Evolutionary conservation across 2,888 invertebrate species (phyloP).

Genomic region (Stenolophus ochropezus): DNA sequence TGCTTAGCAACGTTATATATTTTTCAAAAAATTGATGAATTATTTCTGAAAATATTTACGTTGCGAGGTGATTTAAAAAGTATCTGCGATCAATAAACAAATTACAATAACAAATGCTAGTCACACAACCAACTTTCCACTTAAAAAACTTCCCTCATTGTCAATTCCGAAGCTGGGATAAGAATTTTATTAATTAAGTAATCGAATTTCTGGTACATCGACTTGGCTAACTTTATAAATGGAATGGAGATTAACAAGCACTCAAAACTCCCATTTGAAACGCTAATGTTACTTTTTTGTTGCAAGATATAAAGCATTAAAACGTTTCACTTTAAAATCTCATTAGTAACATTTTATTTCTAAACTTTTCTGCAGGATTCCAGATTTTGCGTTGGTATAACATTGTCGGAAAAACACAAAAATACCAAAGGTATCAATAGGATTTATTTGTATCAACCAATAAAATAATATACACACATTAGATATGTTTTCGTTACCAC

Average conservation of each 20-base stretch:
- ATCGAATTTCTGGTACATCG: slow-evolving; percentile 28
- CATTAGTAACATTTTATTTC: slow-evolving; percentile 54
- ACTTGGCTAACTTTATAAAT: slow-evolving; percentile 40
- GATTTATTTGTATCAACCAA: too few relatives aligned
- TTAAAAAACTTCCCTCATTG: neutral
- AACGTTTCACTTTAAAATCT: slow-evolving; percentile 55
- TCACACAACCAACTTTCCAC: slow-evolving; percentile 20
- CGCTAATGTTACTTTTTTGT: slow-evolving; percentile 44
- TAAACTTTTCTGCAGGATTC: slow-evolving; percentile 34
- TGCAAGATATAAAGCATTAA: slow-evolving; percentile 49
- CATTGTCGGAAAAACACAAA: slow-evolving; percentile 2
- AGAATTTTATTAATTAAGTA: slow-evolving; percentile 37
- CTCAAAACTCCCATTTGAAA: slow-evolving; percentile 49
- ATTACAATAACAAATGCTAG: slow-evolving; percentile 1
- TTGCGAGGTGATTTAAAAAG: too few relatives aligned
- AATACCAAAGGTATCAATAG: neutral
- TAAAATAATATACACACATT: too few relatives aligned
- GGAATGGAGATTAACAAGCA: slow-evolving; percentile 40
- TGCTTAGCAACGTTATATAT: too few relatives aligned
- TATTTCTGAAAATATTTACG: too few relatives aligned
- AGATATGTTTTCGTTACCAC: too few relatives aligned
- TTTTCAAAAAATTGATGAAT: too few relatives aligned
- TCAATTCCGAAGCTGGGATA: slow-evolving; percentile 1
- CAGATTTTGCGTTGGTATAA: neutral
- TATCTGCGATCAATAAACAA: neutral